Conservation (phyloP, 2,888 invertebrate species). For the Sepioteuthis lessoniana region DNA sequence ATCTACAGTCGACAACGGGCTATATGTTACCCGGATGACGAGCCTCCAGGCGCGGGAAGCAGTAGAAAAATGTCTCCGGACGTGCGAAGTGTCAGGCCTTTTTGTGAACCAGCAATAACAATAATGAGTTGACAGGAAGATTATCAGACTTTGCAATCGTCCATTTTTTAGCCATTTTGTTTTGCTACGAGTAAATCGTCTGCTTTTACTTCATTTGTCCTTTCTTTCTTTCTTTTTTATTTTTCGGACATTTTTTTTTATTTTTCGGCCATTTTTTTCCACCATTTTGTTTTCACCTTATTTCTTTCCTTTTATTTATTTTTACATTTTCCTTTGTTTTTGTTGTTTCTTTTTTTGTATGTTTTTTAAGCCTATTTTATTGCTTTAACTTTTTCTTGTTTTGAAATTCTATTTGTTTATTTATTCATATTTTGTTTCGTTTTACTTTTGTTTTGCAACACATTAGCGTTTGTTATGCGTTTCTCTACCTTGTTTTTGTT, state of each 20-base stretch:
- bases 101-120: background rate
- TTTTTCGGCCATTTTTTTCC: background rate
- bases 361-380: no score
- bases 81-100: slow-evolving; percentile 33
- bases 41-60: background rate
- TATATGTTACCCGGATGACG: slow-evolving; percentile 33
- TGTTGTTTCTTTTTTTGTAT: no score
- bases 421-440: no score
- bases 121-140: slow-evolving; percentile 33
- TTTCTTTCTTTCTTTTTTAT: background rate
- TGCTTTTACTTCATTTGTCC: background rate
- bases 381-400: no score
- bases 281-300: no score
- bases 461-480: no score
- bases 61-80: slow-evolving; percentile 18
- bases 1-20: slow-evolving; percentile 12
- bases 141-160: slow-evolving; percentile 10
- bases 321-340: no score
- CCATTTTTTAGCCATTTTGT: background rate
- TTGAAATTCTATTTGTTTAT: no score
- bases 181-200: background rate
- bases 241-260: background rate
- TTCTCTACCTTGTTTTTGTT: no score
- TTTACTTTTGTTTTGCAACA: no score
- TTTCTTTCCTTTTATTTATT: background rate